phyloP scores from a whole-genome alignment of 1,140 invertebrate species.

The Branchinecta lynchi region DNA sequence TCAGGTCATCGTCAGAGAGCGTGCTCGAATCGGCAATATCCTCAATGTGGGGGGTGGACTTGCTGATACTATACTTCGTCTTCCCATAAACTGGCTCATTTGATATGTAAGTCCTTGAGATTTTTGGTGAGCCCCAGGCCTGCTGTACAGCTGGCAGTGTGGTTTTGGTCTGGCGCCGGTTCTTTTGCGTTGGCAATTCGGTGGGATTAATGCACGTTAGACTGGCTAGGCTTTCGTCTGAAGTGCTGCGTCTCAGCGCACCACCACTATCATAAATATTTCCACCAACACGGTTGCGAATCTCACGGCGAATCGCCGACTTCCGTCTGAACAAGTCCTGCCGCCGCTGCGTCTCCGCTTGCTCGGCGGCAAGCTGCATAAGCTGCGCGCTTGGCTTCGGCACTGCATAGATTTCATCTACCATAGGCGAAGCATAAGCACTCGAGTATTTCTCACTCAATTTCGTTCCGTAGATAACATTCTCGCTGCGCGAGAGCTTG shows the following conservation, averaged over 20 bases:
- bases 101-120: background rate
- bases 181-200: background rate
- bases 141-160: conserved; percentile 20
- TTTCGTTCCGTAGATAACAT: conserved; percentile 8
- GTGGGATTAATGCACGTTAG: background rate
- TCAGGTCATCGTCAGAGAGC: conserved; percentile 37
- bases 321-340: conserved; percentile 40
- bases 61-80: conserved; percentile 15
- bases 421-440: background rate
- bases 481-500: background rate
- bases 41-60: conserved; percentile 32
- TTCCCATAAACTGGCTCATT: background rate
- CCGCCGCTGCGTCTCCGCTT: conserved; percentile 27
- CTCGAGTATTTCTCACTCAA: background rate
- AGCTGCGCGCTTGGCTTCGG: conserved; percentile 16
- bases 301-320: conserved; percentile 29
- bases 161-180: conserved; percentile 13
- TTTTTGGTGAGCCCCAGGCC: conserved; percentile 25
- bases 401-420: conserved; percentile 24
- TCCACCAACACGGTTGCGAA: conserved; percentile 1
- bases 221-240: conserved; percentile 32
- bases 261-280: conserved; percentile 18
- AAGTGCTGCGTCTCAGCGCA: conserved; percentile 30
- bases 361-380: background rate
- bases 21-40: conserved; percentile 36